Evolutionary conservation across 1,140 invertebrate species (phyloP), one percentile per base, ranked within the genome.

Genomic region (Sweltsa coloradensis): DNA sequence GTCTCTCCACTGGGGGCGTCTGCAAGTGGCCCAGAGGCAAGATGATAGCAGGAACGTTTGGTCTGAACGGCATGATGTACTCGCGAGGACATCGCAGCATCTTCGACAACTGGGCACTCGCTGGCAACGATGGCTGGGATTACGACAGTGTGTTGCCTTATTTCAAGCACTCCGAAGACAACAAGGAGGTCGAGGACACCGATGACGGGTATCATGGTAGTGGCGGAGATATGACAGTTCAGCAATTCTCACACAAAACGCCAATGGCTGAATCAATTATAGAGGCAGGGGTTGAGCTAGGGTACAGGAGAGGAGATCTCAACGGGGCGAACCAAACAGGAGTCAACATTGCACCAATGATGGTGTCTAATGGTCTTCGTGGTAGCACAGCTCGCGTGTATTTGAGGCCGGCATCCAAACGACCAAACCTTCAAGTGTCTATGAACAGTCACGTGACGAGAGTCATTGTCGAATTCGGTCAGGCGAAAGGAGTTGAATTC

Each of bases 51-150:
- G 50, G 50, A 13, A 43, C 50, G n/a, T 34, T 18, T 22, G 41
- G 22, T 27, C 29, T 92, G 18, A 92, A 93, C 60, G 86, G 79
- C 41, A 89, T 92, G 85, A 80, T 89, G n/a, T 91, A 92, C 60
- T 81, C 87, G 1, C 70, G 90, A 27, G 90, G 89, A 0, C 78
- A 87, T 65, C 70, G 71, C 3, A 61, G 62, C 11, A 85, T 90
- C 55, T 90, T 81, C 63, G 79, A 90, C 59, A 60, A 73, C 18
- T 89, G 86, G 76, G 80, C 76, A 1, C 66, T 66, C 3, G 69
- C 74, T 5, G 84, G 84, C 0, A 79, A 78, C 53, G 60, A 63
- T 9, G 82, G 82, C 29, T 78, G 75, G 75, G 68, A 69, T n/a
- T 91, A 85, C 57, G 65, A 74, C 4, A 77, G 85, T 2, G 71